Conservation (phyloP, 2,113 vertebrate species). For the Climacteris rufus region DNA sequence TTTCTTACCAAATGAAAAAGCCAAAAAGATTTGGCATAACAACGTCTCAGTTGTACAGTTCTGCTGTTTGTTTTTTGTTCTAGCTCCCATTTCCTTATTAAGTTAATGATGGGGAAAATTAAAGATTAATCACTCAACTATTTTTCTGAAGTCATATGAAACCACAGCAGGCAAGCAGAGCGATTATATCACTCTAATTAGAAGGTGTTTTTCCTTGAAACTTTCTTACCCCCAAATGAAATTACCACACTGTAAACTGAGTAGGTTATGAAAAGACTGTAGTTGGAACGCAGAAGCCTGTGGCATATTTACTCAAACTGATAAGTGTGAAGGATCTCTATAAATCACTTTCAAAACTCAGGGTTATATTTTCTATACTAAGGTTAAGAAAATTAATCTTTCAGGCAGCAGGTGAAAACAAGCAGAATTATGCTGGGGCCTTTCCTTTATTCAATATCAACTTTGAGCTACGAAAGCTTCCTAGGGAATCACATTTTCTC, state of each 20-base stretch:
- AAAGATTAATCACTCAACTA: slow-evolving; percentile 70
- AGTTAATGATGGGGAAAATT: slow-evolving; percentile 72
- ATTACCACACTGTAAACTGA: slow-evolving; percentile 3
- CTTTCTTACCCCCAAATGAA: slow-evolving; percentile 51
- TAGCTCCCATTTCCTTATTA: slow-evolving; percentile 65
- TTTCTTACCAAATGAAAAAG: slow-evolving; percentile 63
- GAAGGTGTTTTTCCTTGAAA: slow-evolving; percentile 44
- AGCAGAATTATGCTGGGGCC: slow-evolving; percentile 58
- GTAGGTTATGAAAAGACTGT: slow-evolving; percentile 22
- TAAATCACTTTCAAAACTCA: slow-evolving; percentile 65
- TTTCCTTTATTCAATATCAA: slow-evolving; percentile 71
- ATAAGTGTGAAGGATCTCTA: slow-evolving; percentile 53
- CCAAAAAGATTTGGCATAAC: slow-evolving; percentile 14
- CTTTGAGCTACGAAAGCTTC: slow-evolving; percentile 76
- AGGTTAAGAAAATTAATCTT: slow-evolving; percentile 75
- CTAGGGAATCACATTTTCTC: slow-evolving; percentile 78
- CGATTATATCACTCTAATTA: slow-evolving; percentile 64
- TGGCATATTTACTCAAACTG: slow-evolving; percentile 48
- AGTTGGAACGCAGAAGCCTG: slow-evolving; percentile 40
- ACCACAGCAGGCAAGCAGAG: slow-evolving; percentile 29
- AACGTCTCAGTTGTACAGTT: not conserved
- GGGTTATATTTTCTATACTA: slow-evolving; percentile 53
- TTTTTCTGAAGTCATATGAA: slow-evolving; percentile 74
- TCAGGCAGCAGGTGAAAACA: slow-evolving; percentile 77
- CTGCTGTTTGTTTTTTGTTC: slow-evolving; percentile 64